Percentiles rank a stretch among this genome's conserved stretches.
Conservation (phyloP, 2,113 vertebrate genomes). For the Brevimyrus niger region DNA sequence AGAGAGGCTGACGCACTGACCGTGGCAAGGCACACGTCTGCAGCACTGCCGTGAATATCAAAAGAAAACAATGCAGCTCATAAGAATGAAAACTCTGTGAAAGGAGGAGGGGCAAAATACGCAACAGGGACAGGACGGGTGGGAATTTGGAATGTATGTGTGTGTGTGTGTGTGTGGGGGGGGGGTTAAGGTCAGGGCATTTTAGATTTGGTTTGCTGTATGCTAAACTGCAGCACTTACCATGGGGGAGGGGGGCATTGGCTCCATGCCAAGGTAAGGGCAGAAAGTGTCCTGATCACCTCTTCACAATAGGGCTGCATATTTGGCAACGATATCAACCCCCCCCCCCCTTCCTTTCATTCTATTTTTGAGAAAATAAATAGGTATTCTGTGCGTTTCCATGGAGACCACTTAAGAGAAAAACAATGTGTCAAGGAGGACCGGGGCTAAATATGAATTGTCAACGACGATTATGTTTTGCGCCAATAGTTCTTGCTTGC, state of each 20-base stretch:
- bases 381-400: conserved; percentile 27
- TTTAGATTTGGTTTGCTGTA: neutral
- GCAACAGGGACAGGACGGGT: neutral
- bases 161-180: too few species aligned
- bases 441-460: conserved; percentile 9
- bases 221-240: neutral
- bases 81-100: neutral
- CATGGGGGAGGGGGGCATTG: conserved; percentile 9
- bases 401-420: conserved; percentile 15
- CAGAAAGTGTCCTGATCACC: conserved; percentile 19
- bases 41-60: neutral
- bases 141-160: neutral
- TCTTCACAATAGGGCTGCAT: conserved; percentile 21
- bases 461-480: neutral
- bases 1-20: neutral
- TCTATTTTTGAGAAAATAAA: conserved; percentile 30
- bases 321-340: conserved; percentile 26
- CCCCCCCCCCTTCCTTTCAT: conserved; percentile 19
- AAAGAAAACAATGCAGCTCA: neutral
- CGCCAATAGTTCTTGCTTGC: neutral
- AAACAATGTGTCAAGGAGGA: conserved; percentile 25
- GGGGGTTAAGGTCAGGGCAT: neutral
- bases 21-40: neutral
- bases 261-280: conserved; percentile 11
- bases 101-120: neutral